Base-by-base conservation (phyloP, 2,797 vertebrate species). In the Salarias fasciatus region DNA sequence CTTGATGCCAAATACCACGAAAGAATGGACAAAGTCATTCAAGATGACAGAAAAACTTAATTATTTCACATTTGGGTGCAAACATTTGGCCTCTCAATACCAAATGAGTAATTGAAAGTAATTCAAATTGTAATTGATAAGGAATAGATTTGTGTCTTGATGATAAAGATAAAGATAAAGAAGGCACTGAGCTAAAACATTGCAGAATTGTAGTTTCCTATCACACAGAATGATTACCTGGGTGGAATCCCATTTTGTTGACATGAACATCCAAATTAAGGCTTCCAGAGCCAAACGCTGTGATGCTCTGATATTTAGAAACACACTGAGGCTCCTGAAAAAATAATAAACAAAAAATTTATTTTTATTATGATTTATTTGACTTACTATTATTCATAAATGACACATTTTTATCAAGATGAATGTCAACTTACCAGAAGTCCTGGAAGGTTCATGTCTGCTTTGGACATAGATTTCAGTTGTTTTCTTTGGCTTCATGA, bases 281-380 rank as follows among this genome's bases (percentile, higher is more conserved):
- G 0, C 18, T 75, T 58, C 87, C 89, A n/a, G 84, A 88, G 30
- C 75, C 80, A 60, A 90, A 83, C 2, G 71, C 4, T 8, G 14
- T 64, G 28, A 87, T 2, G 8, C 59, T 43, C 76, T 87, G 88
- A 2, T 86, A 64, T 15, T 84, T 85, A 46, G 31, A 6, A 0
- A 52, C 63, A 43, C 63, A 60, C 50, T 84, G 86, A 52, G 87
- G 83, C 11, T 82, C 84, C 90, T 91, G 45, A 41, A 24, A 64
- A 3, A 40, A 24, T 62, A 3, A 48, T 0, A 5, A 2, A 6
- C n/a, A 35, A 35, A 6, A 4, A 35, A 6, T 6, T 2, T 5
- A 45, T 56, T 1, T 14, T 24, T 24, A 24, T 24, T 3, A 6
- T 15, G 11, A 7, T 10, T 2, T 0, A 15, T 33, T 30, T 1